Conservation (phyloP, 2,888 invertebrate species). For the Platynereis dumerilii region DNA sequence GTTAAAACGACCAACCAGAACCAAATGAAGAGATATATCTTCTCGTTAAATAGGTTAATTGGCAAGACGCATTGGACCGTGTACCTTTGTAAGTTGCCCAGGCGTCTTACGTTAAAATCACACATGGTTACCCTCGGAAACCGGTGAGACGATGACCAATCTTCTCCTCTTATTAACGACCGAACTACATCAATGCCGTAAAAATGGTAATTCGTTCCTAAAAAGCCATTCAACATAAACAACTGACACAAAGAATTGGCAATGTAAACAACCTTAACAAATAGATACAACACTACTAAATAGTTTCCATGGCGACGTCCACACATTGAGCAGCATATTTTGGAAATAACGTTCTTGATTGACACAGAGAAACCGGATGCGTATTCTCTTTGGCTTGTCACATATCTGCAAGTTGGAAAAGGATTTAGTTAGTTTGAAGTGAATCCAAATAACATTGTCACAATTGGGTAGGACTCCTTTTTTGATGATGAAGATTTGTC, state of each 20-base stretch:
- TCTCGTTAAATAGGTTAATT: constrained; percentile 43
- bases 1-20: constrained; percentile 65
- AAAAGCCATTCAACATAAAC: constrained; percentile 64
- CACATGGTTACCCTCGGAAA: constrained; percentile 62
- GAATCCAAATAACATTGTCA: no score
- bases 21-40: constrained; percentile 65
- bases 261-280: constrained; percentile 63
- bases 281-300: constrained; percentile 63
- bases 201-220: constrained; percentile 61
- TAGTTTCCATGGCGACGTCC: constrained; percentile 64
- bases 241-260: constrained; percentile 64
- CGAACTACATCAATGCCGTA: constrained; percentile 66
- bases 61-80: constrained; percentile 62
- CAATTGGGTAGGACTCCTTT: no score
- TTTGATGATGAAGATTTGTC: not conserved
- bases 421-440: no score
- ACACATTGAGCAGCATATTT: constrained; percentile 41
- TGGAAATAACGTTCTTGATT: constrained; percentile 22
- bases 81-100: constrained; percentile 63
- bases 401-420: constrained; percentile 24
- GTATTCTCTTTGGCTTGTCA: constrained; percentile 33
- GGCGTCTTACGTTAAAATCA: constrained; percentile 49
- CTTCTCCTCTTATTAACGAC: constrained; percentile 61
- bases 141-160: constrained; percentile 56
- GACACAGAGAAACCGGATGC: constrained; percentile 58